These are phyloP conservation scores for Lepidurus arcticus DNA, from an alignment of 1,140 invertebrate species.

Conservation along the genomic window DNA sequence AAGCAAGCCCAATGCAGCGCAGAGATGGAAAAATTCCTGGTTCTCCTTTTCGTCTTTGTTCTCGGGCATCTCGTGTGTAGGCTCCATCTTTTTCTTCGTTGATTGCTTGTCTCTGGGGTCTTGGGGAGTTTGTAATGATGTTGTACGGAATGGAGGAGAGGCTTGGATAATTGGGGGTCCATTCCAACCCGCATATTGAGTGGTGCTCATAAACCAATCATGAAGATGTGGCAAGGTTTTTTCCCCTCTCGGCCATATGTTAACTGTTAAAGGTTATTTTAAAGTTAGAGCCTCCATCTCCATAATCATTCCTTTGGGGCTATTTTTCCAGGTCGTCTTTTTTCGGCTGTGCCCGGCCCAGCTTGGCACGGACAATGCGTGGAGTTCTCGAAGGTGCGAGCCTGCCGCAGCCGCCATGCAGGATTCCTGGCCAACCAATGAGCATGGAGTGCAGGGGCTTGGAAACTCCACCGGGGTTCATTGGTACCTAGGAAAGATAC, in stretches of 20 bases:
- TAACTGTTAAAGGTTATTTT: constrained; percentile 11
- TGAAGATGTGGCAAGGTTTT: constrained; percentile 14
- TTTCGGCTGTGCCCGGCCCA: constrained; percentile 12
- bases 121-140: constrained; percentile 3
- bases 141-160: constrained; percentile 21
- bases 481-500: background rate
- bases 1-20: background rate
- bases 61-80: background rate
- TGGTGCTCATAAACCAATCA: constrained; percentile 21
- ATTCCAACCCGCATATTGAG: constrained; percentile 21
- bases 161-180: constrained; percentile 20
- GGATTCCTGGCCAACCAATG: constrained; percentile 3
- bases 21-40: background rate
- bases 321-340: constrained; percentile 4
- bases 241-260: background rate
- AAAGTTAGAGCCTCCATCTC: constrained; percentile 21
- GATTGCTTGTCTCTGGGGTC: constrained; percentile 11
- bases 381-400: constrained; percentile 2
- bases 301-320: constrained; percentile 1
- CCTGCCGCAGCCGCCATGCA: constrained; percentile 19
- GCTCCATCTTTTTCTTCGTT: constrained; percentile 8
- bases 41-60: background rate
- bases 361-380: constrained; percentile 17
- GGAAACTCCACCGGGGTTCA: background rate
- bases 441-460: background rate